Conservation (phyloP, 2,797 vertebrate genomes). For the Valencia hispanica region DNA sequence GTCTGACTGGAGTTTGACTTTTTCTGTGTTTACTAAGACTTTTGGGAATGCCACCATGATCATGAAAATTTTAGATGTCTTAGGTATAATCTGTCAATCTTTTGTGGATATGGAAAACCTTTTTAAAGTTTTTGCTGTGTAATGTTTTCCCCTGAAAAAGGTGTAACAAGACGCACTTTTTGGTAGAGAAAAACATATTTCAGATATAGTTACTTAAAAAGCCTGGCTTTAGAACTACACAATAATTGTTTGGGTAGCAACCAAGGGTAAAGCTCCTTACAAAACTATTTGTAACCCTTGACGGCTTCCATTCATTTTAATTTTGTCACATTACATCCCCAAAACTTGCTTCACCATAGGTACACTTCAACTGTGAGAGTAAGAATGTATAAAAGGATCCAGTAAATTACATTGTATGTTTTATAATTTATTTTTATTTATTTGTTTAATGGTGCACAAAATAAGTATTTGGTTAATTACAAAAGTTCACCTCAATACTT, state of each 20-base stretch:
- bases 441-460: too few species aligned
- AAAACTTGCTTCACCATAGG: too few species aligned
- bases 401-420: too few species aligned
- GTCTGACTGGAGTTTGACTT: conserved; percentile 31
- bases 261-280: not conserved
- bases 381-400: too few species aligned
- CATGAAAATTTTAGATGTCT: not conserved
- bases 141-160: not conserved
- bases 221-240: not conserved
- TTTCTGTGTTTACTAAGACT: not conserved
- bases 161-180: not conserved
- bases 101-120: not conserved
- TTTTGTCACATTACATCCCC: not conserved
- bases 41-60: not conserved
- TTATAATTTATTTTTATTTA: too few species aligned
- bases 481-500: too few species aligned
- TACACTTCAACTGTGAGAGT: too few species aligned
- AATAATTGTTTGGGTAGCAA: not conserved
- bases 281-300: not conserved
- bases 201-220: not conserved
- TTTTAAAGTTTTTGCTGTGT: not conserved
- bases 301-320: not conserved
- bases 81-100: not conserved
- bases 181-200: not conserved
- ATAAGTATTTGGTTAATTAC: too few species aligned